These are phyloP conservation scores for Ladona fulva DNA, from an alignment of 1,140 invertebrate genomes.

Conservation along the genomic window DNA sequence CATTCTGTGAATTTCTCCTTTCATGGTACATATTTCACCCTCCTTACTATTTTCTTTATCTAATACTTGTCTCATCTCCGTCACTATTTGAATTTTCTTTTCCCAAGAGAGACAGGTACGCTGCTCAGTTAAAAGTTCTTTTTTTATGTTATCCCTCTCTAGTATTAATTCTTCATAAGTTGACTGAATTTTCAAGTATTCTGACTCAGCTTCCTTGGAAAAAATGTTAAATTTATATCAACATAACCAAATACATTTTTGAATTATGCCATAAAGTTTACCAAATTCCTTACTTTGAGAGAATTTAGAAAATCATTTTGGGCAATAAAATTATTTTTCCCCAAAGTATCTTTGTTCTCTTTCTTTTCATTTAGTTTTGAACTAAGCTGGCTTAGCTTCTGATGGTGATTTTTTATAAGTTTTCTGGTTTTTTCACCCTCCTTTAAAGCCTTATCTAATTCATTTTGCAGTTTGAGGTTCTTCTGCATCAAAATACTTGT, in stretches of 20 bases:
- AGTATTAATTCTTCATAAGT: neutral
- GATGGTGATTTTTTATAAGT: neutral
- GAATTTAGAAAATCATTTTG: neutral
- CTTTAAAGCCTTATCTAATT: neutral
- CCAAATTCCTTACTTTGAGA: neutral
- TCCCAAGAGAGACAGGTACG: neutral
- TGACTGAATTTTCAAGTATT: neutral
- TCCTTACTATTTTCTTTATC: neutral
- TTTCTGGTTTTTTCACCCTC: neutral
- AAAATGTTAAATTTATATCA: neutral
- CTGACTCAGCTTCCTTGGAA: neutral
- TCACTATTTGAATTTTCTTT: neutral
- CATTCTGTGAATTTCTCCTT: neutral
- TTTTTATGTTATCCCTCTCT: neutral
- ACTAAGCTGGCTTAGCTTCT: neutral
- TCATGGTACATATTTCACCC: neutral
- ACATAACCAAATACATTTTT: neutral
- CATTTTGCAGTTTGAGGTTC: neutral
- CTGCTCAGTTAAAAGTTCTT: neutral
- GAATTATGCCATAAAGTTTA: neutral
- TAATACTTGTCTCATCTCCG: neutral
- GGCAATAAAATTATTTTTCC: neutral
- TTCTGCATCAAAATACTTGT: neutral
- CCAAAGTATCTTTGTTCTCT: neutral
- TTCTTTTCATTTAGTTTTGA: neutral